phyloP scores from a whole-genome alignment of 2,888 invertebrate genomes.

The Eilema caniola region DNA sequence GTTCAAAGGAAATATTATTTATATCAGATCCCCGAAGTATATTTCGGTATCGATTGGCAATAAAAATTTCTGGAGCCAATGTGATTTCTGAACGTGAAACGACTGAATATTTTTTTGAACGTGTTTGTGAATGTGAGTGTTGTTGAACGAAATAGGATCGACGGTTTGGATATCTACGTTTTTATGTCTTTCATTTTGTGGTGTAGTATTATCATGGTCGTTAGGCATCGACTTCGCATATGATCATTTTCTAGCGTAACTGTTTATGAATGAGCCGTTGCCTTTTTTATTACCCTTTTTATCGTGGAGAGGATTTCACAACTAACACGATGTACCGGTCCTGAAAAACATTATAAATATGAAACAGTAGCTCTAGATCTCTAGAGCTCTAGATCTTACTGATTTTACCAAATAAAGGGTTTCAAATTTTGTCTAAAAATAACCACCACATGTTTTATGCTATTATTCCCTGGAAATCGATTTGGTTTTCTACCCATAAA shows the following conservation, averaged over 20 bases:
- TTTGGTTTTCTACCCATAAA: too few species aligned
- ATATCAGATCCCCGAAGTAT: slow-evolving; percentile 19
- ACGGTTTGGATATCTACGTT: not conserved
- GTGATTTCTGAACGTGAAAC: slow-evolving; percentile 29
- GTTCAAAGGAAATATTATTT: slow-evolving; percentile 16
- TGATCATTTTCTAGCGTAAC: not conserved
- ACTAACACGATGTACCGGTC: not conserved
- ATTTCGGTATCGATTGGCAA: slow-evolving; percentile 22
- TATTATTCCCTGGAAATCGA: too few species aligned
- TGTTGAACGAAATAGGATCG: not conserved
- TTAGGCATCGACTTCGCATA: not conserved
- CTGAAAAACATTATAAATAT: not conserved
- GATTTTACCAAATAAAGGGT: too few species aligned
- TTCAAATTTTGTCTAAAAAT: too few species aligned
- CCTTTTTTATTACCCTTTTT: not conserved
- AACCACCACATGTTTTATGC: too few species aligned
- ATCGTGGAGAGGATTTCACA: not conserved
- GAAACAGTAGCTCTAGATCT: not conserved
- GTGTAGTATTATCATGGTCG: not conserved
- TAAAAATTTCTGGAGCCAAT: slow-evolving; percentile 20
- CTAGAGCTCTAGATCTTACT: too few species aligned
- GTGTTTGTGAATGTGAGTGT: not conserved
- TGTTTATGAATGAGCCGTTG: not conserved
- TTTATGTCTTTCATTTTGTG: slow-evolving; percentile 7
- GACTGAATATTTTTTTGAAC: slow-evolving; percentile 11